Evolutionary conservation across 2,797 vertebrate species (phyloP).

Genomic region (Loris lydekkerianus): DNA sequence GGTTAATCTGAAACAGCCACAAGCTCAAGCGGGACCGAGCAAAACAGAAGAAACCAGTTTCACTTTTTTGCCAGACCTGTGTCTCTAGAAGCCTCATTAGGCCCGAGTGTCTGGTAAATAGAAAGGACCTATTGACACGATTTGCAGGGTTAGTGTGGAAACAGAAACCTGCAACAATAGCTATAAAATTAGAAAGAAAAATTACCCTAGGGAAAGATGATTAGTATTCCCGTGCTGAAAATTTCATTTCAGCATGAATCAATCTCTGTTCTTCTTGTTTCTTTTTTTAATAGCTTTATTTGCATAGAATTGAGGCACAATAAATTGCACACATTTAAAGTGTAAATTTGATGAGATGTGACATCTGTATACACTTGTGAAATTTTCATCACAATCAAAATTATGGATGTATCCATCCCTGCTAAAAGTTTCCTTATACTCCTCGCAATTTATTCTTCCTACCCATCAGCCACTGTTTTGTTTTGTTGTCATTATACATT

Average conservation of each 20-base stretch:
- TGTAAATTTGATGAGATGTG: background rate
- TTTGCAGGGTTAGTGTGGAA: background rate
- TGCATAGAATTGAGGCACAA: background rate
- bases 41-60: background rate
- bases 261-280: background rate
- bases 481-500: background rate
- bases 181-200: conserved; percentile 48
- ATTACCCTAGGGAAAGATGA: background rate
- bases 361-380: background rate
- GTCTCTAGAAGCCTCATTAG: conserved; percentile 50
- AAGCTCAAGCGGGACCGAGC: background rate
- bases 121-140: conserved; percentile 42
- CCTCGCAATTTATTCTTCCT: background rate
- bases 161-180: conserved; percentile 55
- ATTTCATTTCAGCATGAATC: conserved; percentile 33
- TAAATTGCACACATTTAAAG: background rate
- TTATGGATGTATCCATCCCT: background rate
- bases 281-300: conserved; percentile 35
- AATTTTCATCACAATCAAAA: background rate
- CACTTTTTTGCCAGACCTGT: background rate
- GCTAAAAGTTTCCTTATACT: too few relatives aligned
- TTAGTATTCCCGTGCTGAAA: background rate
- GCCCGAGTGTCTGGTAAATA: conserved; percentile 59
- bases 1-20: background rate
- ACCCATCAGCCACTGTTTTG: background rate